phyloP scores from a whole-genome alignment of 2,113 vertebrate species.

The Montifringilla adamsi region DNA sequence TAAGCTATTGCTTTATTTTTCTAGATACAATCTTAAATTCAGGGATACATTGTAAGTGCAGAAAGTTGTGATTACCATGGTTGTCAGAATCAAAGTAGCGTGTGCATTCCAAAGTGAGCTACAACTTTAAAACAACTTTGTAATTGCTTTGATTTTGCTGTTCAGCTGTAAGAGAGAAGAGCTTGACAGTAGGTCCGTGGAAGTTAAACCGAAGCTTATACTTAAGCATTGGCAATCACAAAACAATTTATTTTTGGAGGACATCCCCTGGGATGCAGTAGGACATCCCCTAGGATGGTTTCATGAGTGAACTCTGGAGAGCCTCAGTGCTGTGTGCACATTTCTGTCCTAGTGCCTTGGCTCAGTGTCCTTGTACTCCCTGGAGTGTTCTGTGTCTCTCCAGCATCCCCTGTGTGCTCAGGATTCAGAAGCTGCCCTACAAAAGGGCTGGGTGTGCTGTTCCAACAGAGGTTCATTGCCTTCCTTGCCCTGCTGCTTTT shows the following conservation, averaged over 20 bases:
- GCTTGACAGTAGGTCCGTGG: not conserved
- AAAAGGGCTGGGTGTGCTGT: not conserved
- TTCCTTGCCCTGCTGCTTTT: not conserved
- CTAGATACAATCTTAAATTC: not conserved
- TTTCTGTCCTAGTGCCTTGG: accelerated
- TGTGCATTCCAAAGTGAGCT: not conserved
- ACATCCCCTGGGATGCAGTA: not conserved
- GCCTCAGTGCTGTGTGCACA: not conserved
- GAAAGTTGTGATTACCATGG: not conserved
- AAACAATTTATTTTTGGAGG: not conserved
- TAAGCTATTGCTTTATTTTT: not conserved
- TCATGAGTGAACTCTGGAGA: not conserved
- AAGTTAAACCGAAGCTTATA: not conserved
- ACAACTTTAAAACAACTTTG: not conserved
- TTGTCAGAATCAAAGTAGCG: not conserved
- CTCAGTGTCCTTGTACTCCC: accelerated
- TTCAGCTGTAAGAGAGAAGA: not conserved
- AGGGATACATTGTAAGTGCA: not conserved
- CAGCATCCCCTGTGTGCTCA: not conserved
- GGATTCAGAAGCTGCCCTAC: not conserved
- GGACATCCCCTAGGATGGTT: not conserved
- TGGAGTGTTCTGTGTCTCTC: not conserved
- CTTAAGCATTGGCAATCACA: not conserved
- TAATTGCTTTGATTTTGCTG: not conserved
- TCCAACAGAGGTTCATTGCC: not conserved